Evolutionary conservation across 2,888 invertebrate species (phyloP).

Genomic region (Scaptomyza reducta): DNA sequence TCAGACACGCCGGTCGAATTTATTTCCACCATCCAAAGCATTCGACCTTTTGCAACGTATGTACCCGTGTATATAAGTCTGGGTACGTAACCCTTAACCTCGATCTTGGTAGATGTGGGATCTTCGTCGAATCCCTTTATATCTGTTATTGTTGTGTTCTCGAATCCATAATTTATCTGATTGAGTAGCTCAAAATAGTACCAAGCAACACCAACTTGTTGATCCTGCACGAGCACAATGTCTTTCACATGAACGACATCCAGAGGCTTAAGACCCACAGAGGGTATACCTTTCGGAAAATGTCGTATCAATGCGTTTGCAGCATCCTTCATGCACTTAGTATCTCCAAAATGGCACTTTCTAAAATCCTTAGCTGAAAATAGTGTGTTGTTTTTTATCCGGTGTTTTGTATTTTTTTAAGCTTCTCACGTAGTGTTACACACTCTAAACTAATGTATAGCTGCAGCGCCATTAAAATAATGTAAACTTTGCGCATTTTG

Average conservation of each 20-base stretch:
- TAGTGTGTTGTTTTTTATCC: background rate
- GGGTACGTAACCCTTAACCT: slow-evolving; percentile 55
- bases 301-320: slow-evolving; percentile 60
- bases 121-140: slow-evolving; percentile 59
- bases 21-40: slow-evolving; percentile 60
- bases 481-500: slow-evolving; percentile 36
- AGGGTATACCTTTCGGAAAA: slow-evolving; percentile 72
- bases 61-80: slow-evolving; percentile 57
- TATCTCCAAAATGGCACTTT: slow-evolving; percentile 66
- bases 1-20: slow-evolving; percentile 45
- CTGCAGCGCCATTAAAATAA: slow-evolving; percentile 25
- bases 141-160: slow-evolving; percentile 65
- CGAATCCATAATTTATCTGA: slow-evolving; percentile 66
- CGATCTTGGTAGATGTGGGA: slow-evolving; percentile 52
- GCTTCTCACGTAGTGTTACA: slow-evolving; percentile 43
- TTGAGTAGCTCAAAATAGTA: slow-evolving; percentile 56
- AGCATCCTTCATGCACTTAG: slow-evolving; percentile 63
- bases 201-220: slow-evolving; percentile 45
- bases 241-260: slow-evolving; percentile 54
- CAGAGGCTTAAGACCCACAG: slow-evolving; percentile 70
- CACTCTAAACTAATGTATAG: slow-evolving; percentile 28
- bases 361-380: slow-evolving; percentile 43
- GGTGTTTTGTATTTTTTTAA: background rate
- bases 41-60: slow-evolving; percentile 53
- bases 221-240: slow-evolving; percentile 47